Conservation (phyloP, 2,888 invertebrate genomes). For the Lochmaea capreae region DNA sequence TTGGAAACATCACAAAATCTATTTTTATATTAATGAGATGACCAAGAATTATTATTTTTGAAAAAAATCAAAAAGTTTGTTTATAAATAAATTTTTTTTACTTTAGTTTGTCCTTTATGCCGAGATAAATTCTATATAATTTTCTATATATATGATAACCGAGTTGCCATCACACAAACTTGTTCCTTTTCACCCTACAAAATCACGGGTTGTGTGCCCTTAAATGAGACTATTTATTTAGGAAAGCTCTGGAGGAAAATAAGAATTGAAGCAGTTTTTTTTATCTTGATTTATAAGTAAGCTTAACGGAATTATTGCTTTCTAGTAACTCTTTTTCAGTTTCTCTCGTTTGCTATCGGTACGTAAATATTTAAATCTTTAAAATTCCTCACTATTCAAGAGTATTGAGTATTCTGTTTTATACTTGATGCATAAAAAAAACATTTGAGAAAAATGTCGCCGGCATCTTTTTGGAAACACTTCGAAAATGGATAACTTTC, state of each 20-base stretch:
- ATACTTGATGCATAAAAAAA: too few relatives aligned
- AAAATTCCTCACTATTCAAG: neutral
- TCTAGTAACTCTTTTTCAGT: conserved; percentile 37
- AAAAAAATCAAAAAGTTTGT: too few relatives aligned
- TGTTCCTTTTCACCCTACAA: neutral
- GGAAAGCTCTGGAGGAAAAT: conserved; percentile 42
- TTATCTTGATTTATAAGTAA: conserved; percentile 46
- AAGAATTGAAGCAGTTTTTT: conserved; percentile 45
- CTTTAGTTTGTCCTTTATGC: neutral
- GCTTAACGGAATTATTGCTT: conserved; percentile 45
- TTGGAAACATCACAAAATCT: too few relatives aligned
- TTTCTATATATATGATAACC: neutral
- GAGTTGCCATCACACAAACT: neutral
- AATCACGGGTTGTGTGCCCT: neutral
- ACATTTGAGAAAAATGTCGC: too few relatives aligned
- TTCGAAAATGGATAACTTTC: too few relatives aligned
- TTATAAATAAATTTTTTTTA: too few relatives aligned
- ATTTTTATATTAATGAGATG: too few relatives aligned
- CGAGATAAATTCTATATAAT: neutral
- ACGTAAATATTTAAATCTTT: neutral
- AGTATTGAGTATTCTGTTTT: neutral
- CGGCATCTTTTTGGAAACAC: too few relatives aligned
- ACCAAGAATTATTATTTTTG: too few relatives aligned
- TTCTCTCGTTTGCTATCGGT: neutral
- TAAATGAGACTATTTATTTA: conserved; percentile 44